Evolutionary conservation across 2,888 invertebrate genomes (phyloP).

Genomic region (Rhagonycha lutea): DNA sequence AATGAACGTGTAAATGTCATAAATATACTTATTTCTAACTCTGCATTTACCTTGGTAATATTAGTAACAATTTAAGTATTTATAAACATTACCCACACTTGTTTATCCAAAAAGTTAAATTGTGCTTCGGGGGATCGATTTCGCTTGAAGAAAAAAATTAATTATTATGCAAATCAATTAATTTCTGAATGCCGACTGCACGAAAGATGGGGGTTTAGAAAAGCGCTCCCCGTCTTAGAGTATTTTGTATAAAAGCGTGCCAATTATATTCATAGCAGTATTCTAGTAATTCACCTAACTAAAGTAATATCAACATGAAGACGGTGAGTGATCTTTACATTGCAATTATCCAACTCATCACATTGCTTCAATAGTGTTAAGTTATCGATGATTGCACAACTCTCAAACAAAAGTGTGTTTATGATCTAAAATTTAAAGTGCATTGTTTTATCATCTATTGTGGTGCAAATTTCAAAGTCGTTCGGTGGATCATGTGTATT

Average conservation of each 20-base stretch:
- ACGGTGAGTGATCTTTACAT: conserved; percentile 35
- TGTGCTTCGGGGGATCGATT: conserved; percentile 12
- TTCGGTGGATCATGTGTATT: background rate
- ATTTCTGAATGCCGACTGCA: conserved; percentile 14
- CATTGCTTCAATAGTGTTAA: background rate
- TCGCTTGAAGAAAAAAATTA: conserved; percentile 23
- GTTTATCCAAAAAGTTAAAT: conserved; percentile 19
- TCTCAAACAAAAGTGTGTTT: background rate
- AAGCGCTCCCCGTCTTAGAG: conserved; percentile 20
- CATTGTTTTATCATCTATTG: background rate
- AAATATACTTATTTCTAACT: background rate
- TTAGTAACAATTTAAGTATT: background rate
- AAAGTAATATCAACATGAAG: conserved; percentile 31
- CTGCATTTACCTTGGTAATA: background rate
- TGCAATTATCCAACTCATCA: background rate
- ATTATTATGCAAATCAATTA: conserved; percentile 24
- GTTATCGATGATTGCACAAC: background rate
- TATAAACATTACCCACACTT: background rate
- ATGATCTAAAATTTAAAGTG: background rate
- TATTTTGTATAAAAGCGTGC: conserved; percentile 10
- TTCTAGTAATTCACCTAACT: background rate
- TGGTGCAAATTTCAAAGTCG: background rate
- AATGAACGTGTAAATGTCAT: background rate
- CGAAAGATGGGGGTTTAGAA: conserved; percentile 18
- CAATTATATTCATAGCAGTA: background rate